Evolutionary conservation across 2,888 invertebrate species (phyloP), one percentile per base, ranked within the genome.

Genomic region (Heteropelma amictum): DNA sequence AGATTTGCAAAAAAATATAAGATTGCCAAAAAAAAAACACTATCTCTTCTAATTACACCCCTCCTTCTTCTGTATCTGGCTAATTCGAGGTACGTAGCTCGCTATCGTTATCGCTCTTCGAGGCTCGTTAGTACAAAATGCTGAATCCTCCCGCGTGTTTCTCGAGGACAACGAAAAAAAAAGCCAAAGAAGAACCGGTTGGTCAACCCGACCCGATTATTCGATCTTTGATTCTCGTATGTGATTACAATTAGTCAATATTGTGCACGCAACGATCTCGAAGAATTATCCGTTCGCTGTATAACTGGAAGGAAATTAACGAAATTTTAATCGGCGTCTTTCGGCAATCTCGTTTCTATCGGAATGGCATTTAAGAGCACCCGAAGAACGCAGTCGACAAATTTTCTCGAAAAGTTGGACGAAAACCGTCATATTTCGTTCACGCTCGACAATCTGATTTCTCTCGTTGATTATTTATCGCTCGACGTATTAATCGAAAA

Each of bases 101-200:
- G 35, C 58, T 68, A 69, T 69, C 64, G 64, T 74, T 74, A 69
- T 74, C 54, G 54, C 58, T 63, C 51, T 33, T 42, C 14, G 5
- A 12, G 63, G 17, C 73, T 74, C 73, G 73, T 74, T 74, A 74
- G 73, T 74, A 69, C 69, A 69, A 74, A 74, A 73, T 64, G 73
- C 51, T 58, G 53, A 64, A 69, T 35, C 65, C 30, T 65, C 65
- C 35, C 54, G 19, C 49, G 23, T n/a, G 47, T 26, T 38, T 53
- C 60, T 33, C 51, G n/a, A n/a, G n/a, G n/a, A n/a, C n/a, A n/a
- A n/a, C n/a, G n/a, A n/a, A n/a, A n/a, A n/a, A n/a, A n/a, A n/a
- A n/a, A 61, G 10, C 33, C 35, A 40, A 45, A 42, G 51, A 47
- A 45, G 49, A 74, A 74, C 73, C 73, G 73, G 73, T 74, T 72